Evolutionary conservation across 2,797 vertebrate species (phyloP).

Genomic region (Amblyraja radiata): DNA sequence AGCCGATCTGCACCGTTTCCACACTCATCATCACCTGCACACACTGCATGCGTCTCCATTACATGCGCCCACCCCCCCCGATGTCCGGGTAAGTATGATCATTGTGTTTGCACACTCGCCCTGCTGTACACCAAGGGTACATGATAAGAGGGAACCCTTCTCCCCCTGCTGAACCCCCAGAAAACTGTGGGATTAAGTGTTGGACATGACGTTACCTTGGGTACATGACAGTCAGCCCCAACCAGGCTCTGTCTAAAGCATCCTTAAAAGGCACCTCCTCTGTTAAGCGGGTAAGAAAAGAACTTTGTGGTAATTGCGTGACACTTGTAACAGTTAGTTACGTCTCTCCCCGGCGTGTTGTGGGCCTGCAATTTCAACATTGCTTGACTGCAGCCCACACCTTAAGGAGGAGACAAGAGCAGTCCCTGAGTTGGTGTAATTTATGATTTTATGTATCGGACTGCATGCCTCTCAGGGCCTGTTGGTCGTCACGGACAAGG

Average conservation of each 20-base stretch:
- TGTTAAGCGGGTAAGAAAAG: conserved; percentile 63
- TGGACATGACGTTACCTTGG: conserved; percentile 98
- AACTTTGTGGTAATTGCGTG: conserved; percentile 59
- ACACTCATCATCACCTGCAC: neutral
- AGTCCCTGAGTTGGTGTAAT: conserved; percentile 51
- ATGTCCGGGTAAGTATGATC: conserved; percentile 34
- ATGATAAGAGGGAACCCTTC: conserved; percentile 84
- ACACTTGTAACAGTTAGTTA: conserved; percentile 49
- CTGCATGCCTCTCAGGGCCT: conserved; percentile 61
- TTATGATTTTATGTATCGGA: conserved; percentile 56
- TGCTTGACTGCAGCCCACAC: conserved; percentile 27
- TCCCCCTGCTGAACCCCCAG: conserved; percentile 74
- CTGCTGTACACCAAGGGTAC: conserved; percentile 61
- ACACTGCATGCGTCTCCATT: conserved; percentile 28
- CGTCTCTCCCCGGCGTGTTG: conserved; percentile 52
- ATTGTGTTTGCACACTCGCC: conserved; percentile 44
- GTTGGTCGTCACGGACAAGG: conserved; percentile 60
- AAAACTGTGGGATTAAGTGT: conserved; percentile 93
- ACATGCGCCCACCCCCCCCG: neutral
- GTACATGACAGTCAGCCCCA: conserved; percentile 99
- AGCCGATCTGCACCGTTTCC: neutral
- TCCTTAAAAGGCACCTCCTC: conserved; percentile 53
- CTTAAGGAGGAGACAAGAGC: conserved; percentile 41
- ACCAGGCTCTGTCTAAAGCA: conserved; percentile 77
- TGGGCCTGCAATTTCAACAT: conserved; percentile 37